These are phyloP conservation scores for Lophotis ruficrista DNA, from an alignment of 2,113 vertebrate genomes.

Conservation along the genomic window DNA sequence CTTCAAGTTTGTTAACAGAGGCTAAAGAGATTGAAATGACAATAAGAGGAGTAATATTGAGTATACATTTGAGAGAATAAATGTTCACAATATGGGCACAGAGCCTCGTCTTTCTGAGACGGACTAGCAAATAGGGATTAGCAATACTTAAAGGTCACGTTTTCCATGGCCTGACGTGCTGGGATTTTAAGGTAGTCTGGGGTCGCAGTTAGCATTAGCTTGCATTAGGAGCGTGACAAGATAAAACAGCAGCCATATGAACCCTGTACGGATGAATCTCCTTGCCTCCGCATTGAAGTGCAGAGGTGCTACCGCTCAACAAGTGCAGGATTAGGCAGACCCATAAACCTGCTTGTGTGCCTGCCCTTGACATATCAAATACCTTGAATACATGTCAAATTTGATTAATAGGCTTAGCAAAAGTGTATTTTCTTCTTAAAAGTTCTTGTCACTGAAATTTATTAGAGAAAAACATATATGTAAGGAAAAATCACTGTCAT, in stretches of 20 bases:
- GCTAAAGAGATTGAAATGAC: not conserved
- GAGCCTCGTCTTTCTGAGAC: constrained; percentile 16
- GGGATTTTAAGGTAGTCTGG: constrained; percentile 46
- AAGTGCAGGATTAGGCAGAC: not conserved
- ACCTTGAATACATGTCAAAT: not conserved
- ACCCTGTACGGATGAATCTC: not conserved
- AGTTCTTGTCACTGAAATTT: not conserved
- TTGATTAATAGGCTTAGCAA: not conserved
- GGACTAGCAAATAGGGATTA: constrained; percentile 32
- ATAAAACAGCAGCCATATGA: not conserved
- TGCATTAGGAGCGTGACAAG: constrained; percentile 32
- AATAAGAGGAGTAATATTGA: not conserved
- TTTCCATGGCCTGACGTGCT: constrained; percentile 41
- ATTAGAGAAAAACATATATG: not conserved
- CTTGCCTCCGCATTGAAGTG: not conserved
- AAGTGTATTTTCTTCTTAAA: not conserved
- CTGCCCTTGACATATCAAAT: not conserved
- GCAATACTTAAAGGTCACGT: constrained; percentile 48
- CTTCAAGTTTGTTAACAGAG: not conserved
- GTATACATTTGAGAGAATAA: constrained; percentile 21
- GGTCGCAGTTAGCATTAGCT: constrained; percentile 32
- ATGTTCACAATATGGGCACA: not conserved
- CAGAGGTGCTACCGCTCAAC: not conserved
- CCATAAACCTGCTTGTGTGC: not conserved
- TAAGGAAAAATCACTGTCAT: not conserved